Evolutionary conservation across 1,140 invertebrate species (phyloP).

Genomic region (Philaenus spumarius): DNA sequence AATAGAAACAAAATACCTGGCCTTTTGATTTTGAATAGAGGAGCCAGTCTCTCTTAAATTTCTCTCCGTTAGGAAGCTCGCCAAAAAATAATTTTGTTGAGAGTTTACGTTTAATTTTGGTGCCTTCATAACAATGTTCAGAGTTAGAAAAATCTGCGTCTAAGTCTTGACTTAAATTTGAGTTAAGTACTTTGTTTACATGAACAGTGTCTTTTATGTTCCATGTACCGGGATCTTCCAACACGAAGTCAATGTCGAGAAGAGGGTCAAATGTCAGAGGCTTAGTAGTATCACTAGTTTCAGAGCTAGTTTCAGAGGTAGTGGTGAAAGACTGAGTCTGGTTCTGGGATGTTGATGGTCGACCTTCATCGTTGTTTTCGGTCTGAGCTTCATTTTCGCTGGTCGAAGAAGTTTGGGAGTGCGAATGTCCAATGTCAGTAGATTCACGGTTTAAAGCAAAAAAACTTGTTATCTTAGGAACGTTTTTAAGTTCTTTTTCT

Average conservation of each 20-base stretch:
- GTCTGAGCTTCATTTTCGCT: background rate
- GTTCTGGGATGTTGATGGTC: too few relatives aligned
- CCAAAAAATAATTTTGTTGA: constrained; percentile 1
- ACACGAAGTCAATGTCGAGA: background rate
- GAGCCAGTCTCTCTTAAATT: too few relatives aligned
- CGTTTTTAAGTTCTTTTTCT: background rate
- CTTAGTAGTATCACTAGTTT: background rate
- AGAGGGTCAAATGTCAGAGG: background rate
- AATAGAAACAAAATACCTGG: too few relatives aligned
- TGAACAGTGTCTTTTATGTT: background rate
- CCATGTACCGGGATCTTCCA: background rate
- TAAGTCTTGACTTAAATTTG: background rate
- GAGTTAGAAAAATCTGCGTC: background rate
- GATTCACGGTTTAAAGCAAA: background rate
- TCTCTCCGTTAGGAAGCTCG: background rate
- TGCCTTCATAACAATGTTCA: background rate
- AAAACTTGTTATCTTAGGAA: background rate
- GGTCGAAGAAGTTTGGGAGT: background rate
- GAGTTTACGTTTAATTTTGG: too few relatives aligned
- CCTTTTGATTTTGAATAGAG: too few relatives aligned
- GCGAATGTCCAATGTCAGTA: background rate
- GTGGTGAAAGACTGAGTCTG: background rate
- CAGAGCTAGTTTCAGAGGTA: too few relatives aligned
- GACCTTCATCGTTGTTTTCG: background rate
- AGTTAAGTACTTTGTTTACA: background rate